Conservation (phyloP, 2,797 vertebrate species). For the Microctenopoma lineatum region DNA sequence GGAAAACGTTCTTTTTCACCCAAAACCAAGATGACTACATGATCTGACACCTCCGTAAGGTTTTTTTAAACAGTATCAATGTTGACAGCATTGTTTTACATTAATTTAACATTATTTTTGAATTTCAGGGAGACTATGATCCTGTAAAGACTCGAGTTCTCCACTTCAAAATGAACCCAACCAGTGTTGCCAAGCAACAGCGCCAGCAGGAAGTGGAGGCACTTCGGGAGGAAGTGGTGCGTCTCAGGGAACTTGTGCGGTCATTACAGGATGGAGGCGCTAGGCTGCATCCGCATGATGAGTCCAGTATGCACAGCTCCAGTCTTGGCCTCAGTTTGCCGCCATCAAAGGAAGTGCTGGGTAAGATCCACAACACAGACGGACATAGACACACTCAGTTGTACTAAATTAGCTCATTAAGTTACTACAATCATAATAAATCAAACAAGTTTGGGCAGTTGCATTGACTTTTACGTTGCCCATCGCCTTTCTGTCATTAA, state of each 20-base stretch:
- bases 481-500: neutral
- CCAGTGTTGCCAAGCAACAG: constrained; percentile 86
- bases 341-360: constrained; percentile 89
- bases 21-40: neutral
- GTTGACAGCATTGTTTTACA: too few species aligned
- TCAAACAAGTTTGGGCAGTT: neutral
- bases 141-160: constrained; percentile 90
- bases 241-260: constrained; percentile 85
- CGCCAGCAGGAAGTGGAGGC: constrained; percentile 85
- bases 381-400: neutral
- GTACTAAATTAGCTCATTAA: neutral
- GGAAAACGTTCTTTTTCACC: neutral
- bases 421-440: neutral
- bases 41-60: neutral
- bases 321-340: constrained; percentile 81
- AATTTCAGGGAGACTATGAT: constrained; percentile 90
- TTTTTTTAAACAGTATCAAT: neutral
- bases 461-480: neutral
- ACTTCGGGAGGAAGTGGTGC: constrained; percentile 88
- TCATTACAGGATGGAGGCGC: constrained; percentile 83
- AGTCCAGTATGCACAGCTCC: constrained; percentile 49
- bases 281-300: constrained; percentile 45
- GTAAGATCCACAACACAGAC: constrained; percentile 71
- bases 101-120: too few species aligned
- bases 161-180: constrained; percentile 92